Evolutionary conservation across 1,140 invertebrate genomes (phyloP).

Genomic region (Sesamia nonagrioides): DNA sequence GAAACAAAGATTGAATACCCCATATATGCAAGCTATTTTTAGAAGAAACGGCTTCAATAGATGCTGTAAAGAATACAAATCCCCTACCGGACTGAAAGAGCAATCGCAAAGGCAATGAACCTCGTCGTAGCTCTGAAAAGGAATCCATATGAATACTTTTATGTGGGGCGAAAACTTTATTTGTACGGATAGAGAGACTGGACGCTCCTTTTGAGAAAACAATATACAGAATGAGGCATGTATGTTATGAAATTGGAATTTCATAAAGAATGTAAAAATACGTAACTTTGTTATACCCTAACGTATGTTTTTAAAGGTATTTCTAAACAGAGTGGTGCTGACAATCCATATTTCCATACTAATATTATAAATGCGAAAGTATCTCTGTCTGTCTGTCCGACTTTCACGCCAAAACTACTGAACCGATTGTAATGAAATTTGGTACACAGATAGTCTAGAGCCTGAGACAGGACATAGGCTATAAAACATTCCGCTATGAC

Average conservation of each 20-base stretch:
- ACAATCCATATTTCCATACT: no score
- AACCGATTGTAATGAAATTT: no score
- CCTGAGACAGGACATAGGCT: no score
- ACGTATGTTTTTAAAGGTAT: no score
- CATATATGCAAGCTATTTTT: neutral
- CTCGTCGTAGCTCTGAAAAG: constrained; percentile 5
- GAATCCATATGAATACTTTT: constrained; percentile 35
- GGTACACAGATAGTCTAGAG: no score
- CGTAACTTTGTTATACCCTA: no score
- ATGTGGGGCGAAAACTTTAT: constrained; percentile 3
- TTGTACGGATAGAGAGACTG: neutral
- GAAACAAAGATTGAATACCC: neutral
- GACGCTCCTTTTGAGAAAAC: neutral
- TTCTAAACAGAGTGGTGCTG: no score
- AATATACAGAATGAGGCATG: neutral
- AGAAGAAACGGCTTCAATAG: neutral
- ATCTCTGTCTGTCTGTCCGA: no score
- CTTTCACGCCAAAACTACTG: no score
- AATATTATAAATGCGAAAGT: no score
- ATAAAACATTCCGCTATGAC: no score
- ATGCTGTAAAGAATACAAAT: constrained; percentile 16
- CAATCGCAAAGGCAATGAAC: constrained; percentile 42
- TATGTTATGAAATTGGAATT: neutral
- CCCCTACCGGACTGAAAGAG: constrained; percentile 1
- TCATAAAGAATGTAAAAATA: no score